Percentiles rank a stretch among this genome's conserved stretches.
Evolutionary conservation across 2,797 vertebrate species (phyloP).

Genomic region (Oryzias dopingdopingensis): DNA sequence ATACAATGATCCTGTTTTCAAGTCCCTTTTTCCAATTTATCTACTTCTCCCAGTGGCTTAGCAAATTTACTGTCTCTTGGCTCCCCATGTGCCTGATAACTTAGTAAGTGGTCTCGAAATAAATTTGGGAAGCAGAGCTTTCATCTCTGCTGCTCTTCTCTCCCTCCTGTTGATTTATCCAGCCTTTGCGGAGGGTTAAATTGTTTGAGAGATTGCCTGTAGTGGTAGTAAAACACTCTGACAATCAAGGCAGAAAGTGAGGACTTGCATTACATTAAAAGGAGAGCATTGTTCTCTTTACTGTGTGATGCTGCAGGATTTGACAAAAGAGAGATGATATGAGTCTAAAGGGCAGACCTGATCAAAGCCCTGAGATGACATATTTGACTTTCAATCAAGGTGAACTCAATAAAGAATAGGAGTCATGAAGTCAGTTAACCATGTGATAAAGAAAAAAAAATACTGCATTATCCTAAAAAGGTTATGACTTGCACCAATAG

Average conservation of each 20-base stretch:
- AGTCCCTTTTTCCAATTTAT: conserved; percentile 28
- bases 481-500: no score
- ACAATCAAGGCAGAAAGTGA: conserved; percentile 34
- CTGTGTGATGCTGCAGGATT: conserved; percentile 31
- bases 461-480: no score
- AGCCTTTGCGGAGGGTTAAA: conserved; percentile 41
- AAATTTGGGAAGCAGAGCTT: conserved; percentile 51
- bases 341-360: conserved; percentile 20
- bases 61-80: conserved; percentile 48
- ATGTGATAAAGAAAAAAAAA: no score
- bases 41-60: conserved; percentile 26
- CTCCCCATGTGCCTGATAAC: conserved; percentile 42
- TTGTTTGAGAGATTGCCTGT: conserved; percentile 51
- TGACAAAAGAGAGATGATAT: conserved; percentile 40
- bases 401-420: no score
- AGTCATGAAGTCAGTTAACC: no score
- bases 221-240: conserved; percentile 41
- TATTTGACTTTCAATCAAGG: no score
- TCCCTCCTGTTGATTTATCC: conserved; percentile 30
- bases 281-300: conserved; percentile 18
- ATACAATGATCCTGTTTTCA: conserved; percentile 32
- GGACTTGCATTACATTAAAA: conserved; percentile 8
- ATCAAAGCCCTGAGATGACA: conserved; percentile 41
- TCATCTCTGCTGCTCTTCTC: conserved; percentile 27
- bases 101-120: conserved; percentile 65